These are phyloP conservation scores for Leptobrachium leishanense DNA, from an alignment of 2,113 vertebrate species.

Conservation along the genomic window DNA sequence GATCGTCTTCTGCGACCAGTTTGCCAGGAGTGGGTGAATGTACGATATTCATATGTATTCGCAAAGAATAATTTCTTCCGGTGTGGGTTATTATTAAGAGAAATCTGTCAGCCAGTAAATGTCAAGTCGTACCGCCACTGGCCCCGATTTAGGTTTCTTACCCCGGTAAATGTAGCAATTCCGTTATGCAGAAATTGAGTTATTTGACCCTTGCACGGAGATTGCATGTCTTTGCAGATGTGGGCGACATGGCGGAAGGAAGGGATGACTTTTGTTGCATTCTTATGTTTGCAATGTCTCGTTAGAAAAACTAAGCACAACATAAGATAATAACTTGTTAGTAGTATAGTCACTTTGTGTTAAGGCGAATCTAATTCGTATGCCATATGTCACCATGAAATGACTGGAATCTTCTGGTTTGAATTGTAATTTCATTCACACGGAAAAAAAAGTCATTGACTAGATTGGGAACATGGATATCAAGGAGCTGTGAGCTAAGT, in stretches of 20 bases:
- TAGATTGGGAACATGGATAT: no score
- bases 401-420: no score
- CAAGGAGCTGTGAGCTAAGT: no score
- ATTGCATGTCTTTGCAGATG: conserved; percentile 5
- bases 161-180: background rate
- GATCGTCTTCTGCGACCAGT: conserved; percentile 1
- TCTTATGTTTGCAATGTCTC: background rate
- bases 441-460: no score
- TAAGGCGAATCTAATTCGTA: no score
- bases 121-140: conserved; percentile 19
- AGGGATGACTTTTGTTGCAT: conserved; percentile 2
- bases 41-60: conserved; percentile 12
- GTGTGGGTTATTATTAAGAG: conserved; percentile 30
- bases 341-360: no score
- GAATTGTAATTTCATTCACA: no score
- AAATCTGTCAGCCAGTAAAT: conserved; percentile 30
- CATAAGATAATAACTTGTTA: no score
- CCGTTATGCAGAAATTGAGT: background rate
- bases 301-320: background rate
- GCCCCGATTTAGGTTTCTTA: background rate
- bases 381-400: no score
- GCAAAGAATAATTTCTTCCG: background rate
- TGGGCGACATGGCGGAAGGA: background rate
- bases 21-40: conserved; percentile 27
- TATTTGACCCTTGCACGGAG: background rate